These are phyloP conservation scores for Caenorhabditis inopinata DNA, from an alignment of 1,140 invertebrate genomes.

Conservation along the genomic window DNA sequence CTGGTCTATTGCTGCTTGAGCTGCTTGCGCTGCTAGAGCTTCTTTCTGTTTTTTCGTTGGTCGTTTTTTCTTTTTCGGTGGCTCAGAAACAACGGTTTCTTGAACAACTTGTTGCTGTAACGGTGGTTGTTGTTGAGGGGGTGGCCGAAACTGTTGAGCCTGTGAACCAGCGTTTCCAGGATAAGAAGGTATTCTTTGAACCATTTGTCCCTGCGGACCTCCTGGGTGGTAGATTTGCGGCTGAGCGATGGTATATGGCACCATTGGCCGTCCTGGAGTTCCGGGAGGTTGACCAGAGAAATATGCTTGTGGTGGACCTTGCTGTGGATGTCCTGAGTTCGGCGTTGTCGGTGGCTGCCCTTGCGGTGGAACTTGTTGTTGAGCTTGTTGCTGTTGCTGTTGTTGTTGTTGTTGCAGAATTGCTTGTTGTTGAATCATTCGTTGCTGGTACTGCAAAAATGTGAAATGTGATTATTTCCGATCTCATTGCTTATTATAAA, in stretches of 20 bases:
- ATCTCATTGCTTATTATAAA: too few species aligned
- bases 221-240: not conserved
- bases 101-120: not conserved
- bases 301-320: not conserved
- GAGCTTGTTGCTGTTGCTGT: conserved; percentile 12
- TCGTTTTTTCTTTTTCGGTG: conserved; percentile 44
- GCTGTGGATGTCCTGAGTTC: not conserved
- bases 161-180: not conserved
- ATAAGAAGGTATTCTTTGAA: conserved; percentile 25
- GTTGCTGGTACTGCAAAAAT: not conserved
- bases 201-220: conserved; percentile 16
- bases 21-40: too few species aligned
- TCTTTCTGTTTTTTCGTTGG: conserved; percentile 45
- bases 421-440: conserved; percentile 24
- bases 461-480: too few species aligned
- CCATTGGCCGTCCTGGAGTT: not conserved
- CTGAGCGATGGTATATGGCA: not conserved
- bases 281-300: conserved; percentile 8
- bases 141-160: conserved; percentile 9
- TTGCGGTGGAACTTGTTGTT: not conserved
- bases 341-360: not conserved
- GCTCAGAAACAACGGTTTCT: not conserved
- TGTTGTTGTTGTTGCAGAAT: conserved; percentile 21
- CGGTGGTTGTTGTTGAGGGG: not conserved
- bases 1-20: conserved; percentile 18